Conservation (phyloP, 2,797 vertebrate genomes). For the Chelon auratus region DNA sequence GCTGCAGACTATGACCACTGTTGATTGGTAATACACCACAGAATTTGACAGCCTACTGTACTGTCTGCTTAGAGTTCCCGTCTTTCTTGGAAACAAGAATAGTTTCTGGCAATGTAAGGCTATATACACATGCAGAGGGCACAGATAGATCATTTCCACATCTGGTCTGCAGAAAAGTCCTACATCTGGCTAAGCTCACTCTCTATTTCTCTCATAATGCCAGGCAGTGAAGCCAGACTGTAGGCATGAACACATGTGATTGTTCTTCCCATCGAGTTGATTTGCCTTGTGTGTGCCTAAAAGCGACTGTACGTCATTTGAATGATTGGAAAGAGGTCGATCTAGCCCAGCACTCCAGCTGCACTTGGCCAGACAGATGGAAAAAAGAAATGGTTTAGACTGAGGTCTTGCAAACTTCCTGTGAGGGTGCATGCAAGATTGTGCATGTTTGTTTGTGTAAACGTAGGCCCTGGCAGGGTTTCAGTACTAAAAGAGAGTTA, state of each 20-base stretch:
- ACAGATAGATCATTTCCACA: slow-evolving; percentile 39
- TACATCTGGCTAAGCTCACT: slow-evolving; percentile 51
- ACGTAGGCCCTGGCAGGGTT: slow-evolving; percentile 19
- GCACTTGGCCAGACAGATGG: slow-evolving; percentile 58
- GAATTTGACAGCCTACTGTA: neutral
- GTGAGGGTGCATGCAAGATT: neutral
- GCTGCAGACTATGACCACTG: neutral
- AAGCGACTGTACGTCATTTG: slow-evolving; percentile 30
- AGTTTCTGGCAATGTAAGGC: slow-evolving; percentile 1
- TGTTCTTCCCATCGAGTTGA: neutral
- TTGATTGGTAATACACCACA: neutral
- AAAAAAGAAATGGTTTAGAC: slow-evolving; percentile 35
- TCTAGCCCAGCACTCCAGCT: slow-evolving; percentile 48
- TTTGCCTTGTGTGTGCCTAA: slow-evolving; percentile 3
- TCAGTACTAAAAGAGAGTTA: slow-evolving; percentile 28
- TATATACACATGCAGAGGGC: slow-evolving; percentile 13
- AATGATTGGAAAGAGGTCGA: slow-evolving; percentile 58
- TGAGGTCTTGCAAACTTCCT: slow-evolving; percentile 36
- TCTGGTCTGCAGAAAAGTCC: slow-evolving; percentile 61
- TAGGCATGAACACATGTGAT: slow-evolving; percentile 9
- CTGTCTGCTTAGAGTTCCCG: neutral
- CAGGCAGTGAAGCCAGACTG: slow-evolving; percentile 35
- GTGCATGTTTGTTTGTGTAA: slow-evolving; percentile 23
- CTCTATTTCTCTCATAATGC: slow-evolving; percentile 36
- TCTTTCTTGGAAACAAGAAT: slow-evolving; percentile 12